Conservation (phyloP, 2,888 invertebrate genomes). For the Halictus ligatus region DNA sequence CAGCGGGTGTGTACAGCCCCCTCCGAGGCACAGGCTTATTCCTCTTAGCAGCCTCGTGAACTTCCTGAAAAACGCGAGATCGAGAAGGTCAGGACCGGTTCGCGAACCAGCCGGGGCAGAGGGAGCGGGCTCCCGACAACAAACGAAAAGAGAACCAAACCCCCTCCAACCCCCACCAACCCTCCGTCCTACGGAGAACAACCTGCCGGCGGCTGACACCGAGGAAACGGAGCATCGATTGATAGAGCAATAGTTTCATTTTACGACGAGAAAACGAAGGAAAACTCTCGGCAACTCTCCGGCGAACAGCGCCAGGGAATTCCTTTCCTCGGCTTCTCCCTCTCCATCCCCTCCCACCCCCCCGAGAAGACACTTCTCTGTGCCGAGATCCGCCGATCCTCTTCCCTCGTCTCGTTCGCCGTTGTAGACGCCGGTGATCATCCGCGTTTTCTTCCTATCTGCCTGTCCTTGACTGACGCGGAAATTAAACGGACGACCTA, state of each 20-base stretch:
- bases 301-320: slow-evolving; percentile 30
- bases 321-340: slow-evolving; percentile 2
- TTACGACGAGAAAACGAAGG: slow-evolving; percentile 66
- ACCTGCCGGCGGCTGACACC: background rate
- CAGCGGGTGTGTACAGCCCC: slow-evolving; percentile 63
- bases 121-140: background rate
- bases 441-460: background rate
- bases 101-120: background rate
- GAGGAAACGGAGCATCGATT: slow-evolving; percentile 33
- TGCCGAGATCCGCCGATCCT: background rate
- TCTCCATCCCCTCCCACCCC: too few relatives aligned
- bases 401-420: slow-evolving; percentile 7
- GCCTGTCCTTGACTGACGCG: slow-evolving; percentile 41
- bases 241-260: slow-evolving; percentile 76
- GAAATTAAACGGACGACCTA: slow-evolving; percentile 56
- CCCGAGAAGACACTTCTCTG: background rate
- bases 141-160: background rate
- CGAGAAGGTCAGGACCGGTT: slow-evolving; percentile 41
- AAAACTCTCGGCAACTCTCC: slow-evolving; percentile 42
- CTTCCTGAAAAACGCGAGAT: slow-evolving; percentile 58
- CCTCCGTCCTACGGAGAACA: background rate
- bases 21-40: slow-evolving; percentile 62
- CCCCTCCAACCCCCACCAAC: background rate
- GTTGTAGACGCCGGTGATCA: background rate
- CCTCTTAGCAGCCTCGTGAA: slow-evolving; percentile 62